Evolutionary conservation across 2,113 vertebrate genomes (phyloP), one percentile per base, ranked within the genome.

Genomic region (Anser brachyrhynchus): DNA sequence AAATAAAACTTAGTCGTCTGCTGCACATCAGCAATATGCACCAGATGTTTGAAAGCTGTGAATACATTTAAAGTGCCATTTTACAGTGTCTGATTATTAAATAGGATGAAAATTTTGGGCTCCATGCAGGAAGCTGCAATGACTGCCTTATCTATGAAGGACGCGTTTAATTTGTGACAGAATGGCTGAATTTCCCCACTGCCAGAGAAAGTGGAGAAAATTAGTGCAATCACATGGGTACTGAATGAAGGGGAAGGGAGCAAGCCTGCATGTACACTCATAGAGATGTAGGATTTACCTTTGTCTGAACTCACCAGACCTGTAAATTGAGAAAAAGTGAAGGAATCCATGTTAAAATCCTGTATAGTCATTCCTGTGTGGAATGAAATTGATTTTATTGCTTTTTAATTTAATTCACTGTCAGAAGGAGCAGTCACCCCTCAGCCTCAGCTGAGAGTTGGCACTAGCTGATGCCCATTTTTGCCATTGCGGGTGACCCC

Each of bases 1-100:
- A 96, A 96, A 97, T 72, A 92, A 16, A 86, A 75, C 46, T 78
- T 89, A 66, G 86, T 90, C 1, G 0, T 87, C 84, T 88, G 75
- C 76, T 93, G 46, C 82, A 92, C 62, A 81, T 87, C 84, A 84
- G 82, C 70, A 84, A 51, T 66, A 62, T 62, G 55, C 41, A 91
- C 73, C 95, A 95, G 94, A 92, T 96, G 92, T 92, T 91, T 82
- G 72, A 95, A 95, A 89, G 66, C 83, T 85, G 78, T 89, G 91
- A 92, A 81, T 91, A 84, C 59, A 89, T 93, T 94, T 90, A 43
- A 96, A 95, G 86, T 94, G 83, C 22, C 81, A 74, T 94, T 94
- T 95, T 72, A 54, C 88, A 79, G 43, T 90, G 62, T 93, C 87
- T 96, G 71, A 64, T 96, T 88, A 94, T 87, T 90, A 94, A 90